A percentile compares a stretch with the other conserved stretches of the same genome.
These are phyloP conservation scores for Teleiodes luculella DNA, from an alignment of 2,888 invertebrate species.

Conservation along the genomic window DNA sequence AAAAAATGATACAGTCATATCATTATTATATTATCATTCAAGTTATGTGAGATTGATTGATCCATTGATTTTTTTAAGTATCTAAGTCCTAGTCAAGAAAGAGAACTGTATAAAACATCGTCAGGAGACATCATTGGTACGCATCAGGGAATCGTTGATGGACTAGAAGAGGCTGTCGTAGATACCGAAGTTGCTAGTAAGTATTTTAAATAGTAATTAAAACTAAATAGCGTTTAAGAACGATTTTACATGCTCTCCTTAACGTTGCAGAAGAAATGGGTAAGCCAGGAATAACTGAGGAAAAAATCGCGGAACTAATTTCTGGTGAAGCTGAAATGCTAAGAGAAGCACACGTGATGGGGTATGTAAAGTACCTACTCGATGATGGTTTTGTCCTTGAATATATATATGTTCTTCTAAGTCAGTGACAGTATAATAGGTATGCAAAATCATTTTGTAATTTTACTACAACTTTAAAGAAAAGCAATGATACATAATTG, in stretches of 20 bases:
- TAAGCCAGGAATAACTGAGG: constrained; percentile 77
- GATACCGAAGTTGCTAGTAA: constrained; percentile 54
- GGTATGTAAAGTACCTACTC: constrained; percentile 55
- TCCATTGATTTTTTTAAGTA: too few species aligned
- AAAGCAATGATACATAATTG: too few species aligned
- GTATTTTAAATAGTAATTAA: constrained; percentile 23
- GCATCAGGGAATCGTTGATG: constrained; percentile 52
- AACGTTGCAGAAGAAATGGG: constrained; percentile 53
- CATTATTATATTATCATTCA: too few species aligned
- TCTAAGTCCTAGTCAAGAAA: constrained; percentile 12
- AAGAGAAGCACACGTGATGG: constrained; percentile 83
- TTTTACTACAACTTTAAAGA: too few species aligned
- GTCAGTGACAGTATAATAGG: too few species aligned
- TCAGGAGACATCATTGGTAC: constrained; percentile 48
- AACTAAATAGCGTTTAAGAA: not conserved
- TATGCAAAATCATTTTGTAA: too few species aligned
- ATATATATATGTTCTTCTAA: not conserved
- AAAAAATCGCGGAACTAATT: constrained; percentile 82
- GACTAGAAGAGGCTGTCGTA: constrained; percentile 48
- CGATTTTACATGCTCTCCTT: not conserved
- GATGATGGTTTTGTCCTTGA: not conserved
- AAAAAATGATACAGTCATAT: not conserved
- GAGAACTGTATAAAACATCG: constrained; percentile 37
- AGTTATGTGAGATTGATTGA: not conserved
- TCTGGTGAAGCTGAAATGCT: constrained; percentile 84